phyloP scores from a whole-genome alignment of 2,888 invertebrate genomes.

The Sarcophaga caerulescens region DNA sequence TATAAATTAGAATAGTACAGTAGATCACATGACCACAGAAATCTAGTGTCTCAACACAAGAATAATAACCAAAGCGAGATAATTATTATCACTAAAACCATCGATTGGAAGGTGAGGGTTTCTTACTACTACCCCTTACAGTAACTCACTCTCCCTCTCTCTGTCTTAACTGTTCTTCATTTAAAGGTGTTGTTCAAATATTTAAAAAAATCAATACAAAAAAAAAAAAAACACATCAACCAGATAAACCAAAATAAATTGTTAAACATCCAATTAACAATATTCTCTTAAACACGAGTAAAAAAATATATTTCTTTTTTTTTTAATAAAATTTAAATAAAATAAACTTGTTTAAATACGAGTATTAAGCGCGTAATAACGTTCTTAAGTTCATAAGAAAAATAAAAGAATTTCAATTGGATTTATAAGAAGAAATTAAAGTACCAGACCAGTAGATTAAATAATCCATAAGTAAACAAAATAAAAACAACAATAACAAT shows the following conservation, averaged over 20 bases:
- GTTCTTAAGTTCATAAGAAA: background rate
- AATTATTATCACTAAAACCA: too few relatives aligned
- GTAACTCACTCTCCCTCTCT: too few relatives aligned
- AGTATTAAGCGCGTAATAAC: background rate
- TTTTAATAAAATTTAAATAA: constrained; percentile 8
- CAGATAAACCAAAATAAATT: background rate
- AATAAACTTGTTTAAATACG: constrained; percentile 46
- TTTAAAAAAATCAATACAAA: background rate
- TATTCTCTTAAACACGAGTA: background rate
- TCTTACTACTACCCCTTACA: too few relatives aligned
- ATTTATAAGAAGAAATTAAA: background rate
- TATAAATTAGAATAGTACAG: too few relatives aligned
- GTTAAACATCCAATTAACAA: constrained; percentile 3
- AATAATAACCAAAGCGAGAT: too few relatives aligned
- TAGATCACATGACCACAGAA: too few relatives aligned
- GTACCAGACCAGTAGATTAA: background rate
- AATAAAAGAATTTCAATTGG: background rate
- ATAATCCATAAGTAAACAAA: background rate
- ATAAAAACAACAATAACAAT: too few relatives aligned
- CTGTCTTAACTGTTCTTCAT: too few relatives aligned
- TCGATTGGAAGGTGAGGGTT: too few relatives aligned
- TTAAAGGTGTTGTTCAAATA: background rate
- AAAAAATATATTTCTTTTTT: background rate
- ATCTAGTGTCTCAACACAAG: too few relatives aligned
- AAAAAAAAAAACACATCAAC: background rate